These are phyloP conservation scores for Notocelia uddmanniana DNA, from an alignment of 2,888 invertebrate species.

Conservation along the genomic window DNA sequence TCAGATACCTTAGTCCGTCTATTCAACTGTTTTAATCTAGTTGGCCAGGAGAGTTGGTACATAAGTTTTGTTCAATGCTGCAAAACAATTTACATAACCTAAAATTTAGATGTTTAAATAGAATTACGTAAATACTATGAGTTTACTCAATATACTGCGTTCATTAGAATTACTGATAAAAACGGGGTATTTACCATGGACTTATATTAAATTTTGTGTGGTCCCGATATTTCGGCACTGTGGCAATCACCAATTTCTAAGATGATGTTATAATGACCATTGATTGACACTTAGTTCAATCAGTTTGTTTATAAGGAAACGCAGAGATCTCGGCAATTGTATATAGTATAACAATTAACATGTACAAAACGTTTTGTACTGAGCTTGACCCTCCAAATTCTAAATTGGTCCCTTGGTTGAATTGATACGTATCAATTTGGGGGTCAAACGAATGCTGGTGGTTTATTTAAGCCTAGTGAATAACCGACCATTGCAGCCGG, in stretches of 20 bases:
- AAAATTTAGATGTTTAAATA: background rate
- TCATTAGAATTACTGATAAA: no score
- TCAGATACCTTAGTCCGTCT: no score
- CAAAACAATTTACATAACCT: background rate
- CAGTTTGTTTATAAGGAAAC: conserved; percentile 14
- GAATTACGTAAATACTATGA: no score
- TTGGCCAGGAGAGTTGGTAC: background rate
- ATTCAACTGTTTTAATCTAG: conserved; percentile 7
- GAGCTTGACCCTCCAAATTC: background rate
- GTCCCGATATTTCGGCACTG: no score
- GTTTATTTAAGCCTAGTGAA: background rate
- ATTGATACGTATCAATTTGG: background rate
- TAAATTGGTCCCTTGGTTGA: background rate
- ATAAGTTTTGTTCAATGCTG: background rate
- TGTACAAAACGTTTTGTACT: background rate
- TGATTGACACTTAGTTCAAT: no score
- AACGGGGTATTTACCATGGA: no score
- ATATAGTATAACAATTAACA: no score
- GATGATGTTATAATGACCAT: no score
- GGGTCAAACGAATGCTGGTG: background rate
- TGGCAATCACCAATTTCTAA: no score
- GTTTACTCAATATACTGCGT: no score
- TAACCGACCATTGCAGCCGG: background rate
- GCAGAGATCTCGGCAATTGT: conserved; percentile 6
- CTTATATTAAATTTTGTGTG: no score